Evolutionary conservation across 2,113 vertebrate species (phyloP).

Genomic region (Otocyon megalotis): DNA sequence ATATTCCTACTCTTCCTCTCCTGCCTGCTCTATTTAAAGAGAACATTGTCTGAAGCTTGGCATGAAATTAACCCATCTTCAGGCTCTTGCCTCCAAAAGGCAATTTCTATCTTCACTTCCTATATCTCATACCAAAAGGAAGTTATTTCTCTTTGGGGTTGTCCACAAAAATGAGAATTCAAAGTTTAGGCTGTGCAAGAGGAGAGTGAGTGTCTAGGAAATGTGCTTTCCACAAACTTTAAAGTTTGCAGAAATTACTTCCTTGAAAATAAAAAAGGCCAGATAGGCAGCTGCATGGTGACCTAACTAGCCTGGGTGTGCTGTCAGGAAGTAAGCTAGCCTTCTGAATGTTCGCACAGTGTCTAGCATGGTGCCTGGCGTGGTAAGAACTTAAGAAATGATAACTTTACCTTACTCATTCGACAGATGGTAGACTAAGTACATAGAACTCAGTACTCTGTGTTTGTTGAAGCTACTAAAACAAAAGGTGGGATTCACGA

Average conservation of each 20-base stretch:
- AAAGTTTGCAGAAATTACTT: neutral
- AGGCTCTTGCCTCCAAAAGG: neutral
- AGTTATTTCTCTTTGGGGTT: neutral
- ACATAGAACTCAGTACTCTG: neutral
- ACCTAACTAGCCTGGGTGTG: neutral
- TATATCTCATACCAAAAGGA: neutral
- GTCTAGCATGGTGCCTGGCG: neutral
- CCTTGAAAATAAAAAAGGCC: neutral
- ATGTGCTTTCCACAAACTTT: neutral
- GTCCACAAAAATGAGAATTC: neutral
- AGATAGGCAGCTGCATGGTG: neutral
- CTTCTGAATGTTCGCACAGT: neutral
- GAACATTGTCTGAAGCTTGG: neutral
- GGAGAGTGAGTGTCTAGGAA: neutral
- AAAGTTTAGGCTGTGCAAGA: neutral
- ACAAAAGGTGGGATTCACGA: neutral
- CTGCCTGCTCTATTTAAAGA: slow-evolving; percentile 15
- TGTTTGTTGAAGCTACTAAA: neutral
- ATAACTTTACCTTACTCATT: neutral
- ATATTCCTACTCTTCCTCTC: neutral
- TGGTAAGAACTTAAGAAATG: neutral
- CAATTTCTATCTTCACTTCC: neutral
- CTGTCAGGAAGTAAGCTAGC: neutral
- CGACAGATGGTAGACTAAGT: neutral
- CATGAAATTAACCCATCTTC: neutral